Evolutionary conservation across 1,140 invertebrate species (phyloP).

Genomic region (Spodoptera litura): DNA sequence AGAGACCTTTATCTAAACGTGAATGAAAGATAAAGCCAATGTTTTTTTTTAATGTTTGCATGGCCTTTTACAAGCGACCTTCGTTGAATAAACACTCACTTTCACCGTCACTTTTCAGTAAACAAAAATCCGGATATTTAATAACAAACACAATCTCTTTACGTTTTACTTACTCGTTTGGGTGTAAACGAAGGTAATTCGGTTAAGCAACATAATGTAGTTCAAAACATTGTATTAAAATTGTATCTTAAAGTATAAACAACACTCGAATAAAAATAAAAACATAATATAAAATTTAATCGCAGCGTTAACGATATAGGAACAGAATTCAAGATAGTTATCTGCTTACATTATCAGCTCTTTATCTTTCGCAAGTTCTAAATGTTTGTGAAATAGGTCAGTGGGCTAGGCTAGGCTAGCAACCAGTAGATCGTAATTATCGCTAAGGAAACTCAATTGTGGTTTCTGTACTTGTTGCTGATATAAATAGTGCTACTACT

Average conservation of each 20-base stretch:
- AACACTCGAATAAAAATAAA: conserved; percentile 13
- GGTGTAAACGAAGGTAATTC: conserved; percentile 66
- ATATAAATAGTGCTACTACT: not conserved
- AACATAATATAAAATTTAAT: conserved; percentile 7
- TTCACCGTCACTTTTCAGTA: conserved; percentile 72
- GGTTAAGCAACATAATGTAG: conserved; percentile 46
- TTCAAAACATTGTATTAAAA: conserved; percentile 13
- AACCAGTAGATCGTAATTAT: conserved; percentile 13
- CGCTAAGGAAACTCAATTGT: not conserved
- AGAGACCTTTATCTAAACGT: conserved; percentile 37
- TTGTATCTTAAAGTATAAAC: conserved; percentile 2
- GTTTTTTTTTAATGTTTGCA: conserved; percentile 47
- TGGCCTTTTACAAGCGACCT: conserved; percentile 62
- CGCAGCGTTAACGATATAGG: conserved; percentile 18
- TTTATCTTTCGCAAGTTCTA: conserved; percentile 27
- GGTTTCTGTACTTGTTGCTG: not conserved
- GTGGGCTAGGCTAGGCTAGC: conserved; percentile 26
- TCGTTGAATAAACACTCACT: conserved; percentile 64
- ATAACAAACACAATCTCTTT: conserved; percentile 66
- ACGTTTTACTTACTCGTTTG: conserved; percentile 63
- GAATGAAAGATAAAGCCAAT: conserved; percentile 52
- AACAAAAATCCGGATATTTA: conserved; percentile 77
- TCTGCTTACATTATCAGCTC: conserved; percentile 13
- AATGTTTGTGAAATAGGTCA: conserved; percentile 36
- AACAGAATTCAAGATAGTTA: conserved; percentile 29